Percentiles rank a stretch among this genome's conserved stretches.
Evolutionary conservation across 2,797 vertebrate species (phyloP).

Genomic region (Hypotaenidia okinawae): DNA sequence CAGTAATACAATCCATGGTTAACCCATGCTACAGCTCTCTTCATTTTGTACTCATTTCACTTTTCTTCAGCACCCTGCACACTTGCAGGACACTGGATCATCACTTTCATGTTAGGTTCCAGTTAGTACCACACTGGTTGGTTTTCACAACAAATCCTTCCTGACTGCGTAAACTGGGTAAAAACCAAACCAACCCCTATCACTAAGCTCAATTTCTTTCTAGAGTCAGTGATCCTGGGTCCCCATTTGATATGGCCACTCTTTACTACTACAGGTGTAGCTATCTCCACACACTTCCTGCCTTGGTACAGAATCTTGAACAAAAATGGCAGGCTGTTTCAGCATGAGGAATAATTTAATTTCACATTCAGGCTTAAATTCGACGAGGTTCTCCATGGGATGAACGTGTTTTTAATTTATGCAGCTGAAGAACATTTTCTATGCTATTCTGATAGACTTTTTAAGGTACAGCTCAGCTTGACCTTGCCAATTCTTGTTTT

Average conservation of each 20-base stretch:
- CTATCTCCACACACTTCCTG: not conserved
- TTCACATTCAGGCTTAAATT: not conserved
- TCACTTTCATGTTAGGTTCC: not conserved
- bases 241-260: not conserved
- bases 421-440: not conserved
- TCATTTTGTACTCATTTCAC: not conserved
- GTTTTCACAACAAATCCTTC: not conserved
- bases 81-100: not conserved
- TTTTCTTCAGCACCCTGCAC: not conserved
- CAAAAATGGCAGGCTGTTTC: not conserved
- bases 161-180: not conserved
- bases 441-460: not conserved
- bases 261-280: not conserved
- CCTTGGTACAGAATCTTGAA: not conserved
- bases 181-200: not conserved
- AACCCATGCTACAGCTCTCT: not conserved
- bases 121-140: not conserved
- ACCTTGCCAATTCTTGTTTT: not conserved
- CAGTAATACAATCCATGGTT: not conserved
- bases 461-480: not conserved
- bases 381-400: not conserved
- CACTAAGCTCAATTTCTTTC: not conserved
- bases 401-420: not conserved
- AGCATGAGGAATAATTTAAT: not conserved
- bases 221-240: not conserved